Percentiles rank a stretch among this genome's conserved stretches.
Evolutionary conservation across 1,140 invertebrate genomes (phyloP).

Genomic region (Schlechtendalia chinensis): DNA sequence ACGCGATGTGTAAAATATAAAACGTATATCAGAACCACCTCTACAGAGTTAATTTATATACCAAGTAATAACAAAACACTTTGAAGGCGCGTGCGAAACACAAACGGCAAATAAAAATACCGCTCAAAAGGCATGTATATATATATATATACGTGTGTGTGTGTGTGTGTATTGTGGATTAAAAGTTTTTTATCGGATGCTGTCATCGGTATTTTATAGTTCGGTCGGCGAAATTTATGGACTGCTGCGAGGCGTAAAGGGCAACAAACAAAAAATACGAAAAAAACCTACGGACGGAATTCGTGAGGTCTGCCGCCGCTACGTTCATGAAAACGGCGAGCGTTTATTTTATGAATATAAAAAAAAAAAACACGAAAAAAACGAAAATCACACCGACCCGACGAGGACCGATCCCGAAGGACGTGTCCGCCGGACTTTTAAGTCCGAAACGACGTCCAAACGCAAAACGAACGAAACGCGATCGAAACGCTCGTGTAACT

Average conservation of each 20-base stretch:
- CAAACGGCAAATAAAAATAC: neutral
- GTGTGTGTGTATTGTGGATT: constrained; percentile 15
- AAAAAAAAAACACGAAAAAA: too few species aligned
- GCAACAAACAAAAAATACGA: neutral
- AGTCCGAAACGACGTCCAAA: too few species aligned
- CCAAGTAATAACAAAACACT: too few species aligned
- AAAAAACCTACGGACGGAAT: constrained; percentile 17
- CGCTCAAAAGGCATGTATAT: neutral
- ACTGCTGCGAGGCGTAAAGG: constrained; percentile 23
- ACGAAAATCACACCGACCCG: too few species aligned
- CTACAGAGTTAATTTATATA: too few species aligned
- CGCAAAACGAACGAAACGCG: too few species aligned
- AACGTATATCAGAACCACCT: too few species aligned
- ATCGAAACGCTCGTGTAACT: too few species aligned
- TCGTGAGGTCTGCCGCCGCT: neutral
- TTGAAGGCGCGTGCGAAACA: neutral
- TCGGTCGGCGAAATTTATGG: constrained; percentile 25
- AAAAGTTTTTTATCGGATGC: constrained; percentile 20
- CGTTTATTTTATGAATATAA: constrained; percentile 7
- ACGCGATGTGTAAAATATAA: too few species aligned
- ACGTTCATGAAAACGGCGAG: constrained; percentile 7
- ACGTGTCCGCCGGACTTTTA: too few species aligned
- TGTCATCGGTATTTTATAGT: constrained; percentile 40
- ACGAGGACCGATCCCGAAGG: too few species aligned
- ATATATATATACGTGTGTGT: neutral